phyloP scores from a whole-genome alignment of 2,888 invertebrate species.

The Lacanobia oleracea region DNA sequence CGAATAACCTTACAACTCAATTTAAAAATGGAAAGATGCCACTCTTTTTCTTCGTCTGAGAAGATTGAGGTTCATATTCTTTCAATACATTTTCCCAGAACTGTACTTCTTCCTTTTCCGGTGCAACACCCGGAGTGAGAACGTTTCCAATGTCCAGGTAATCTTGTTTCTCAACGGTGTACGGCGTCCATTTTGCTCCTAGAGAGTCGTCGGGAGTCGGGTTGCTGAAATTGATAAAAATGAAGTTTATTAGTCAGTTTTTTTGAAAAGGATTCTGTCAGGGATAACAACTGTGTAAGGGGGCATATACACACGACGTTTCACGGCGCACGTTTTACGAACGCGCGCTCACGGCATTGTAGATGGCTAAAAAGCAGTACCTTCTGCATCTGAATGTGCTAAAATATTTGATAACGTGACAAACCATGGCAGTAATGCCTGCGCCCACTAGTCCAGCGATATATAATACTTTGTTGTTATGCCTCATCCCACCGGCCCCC shows the following conservation, averaged over 20 bases:
- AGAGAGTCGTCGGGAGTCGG: constrained; percentile 69
- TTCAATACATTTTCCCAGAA: constrained; percentile 72
- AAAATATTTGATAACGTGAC: not conserved
- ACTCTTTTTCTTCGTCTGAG: not conserved
- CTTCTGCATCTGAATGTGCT: no score
- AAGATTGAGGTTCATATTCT: constrained; percentile 51
- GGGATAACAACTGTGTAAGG: not conserved
- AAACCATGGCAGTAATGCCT: no score
- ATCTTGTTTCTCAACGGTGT: constrained; percentile 62
- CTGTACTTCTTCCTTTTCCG: constrained; percentile 66
- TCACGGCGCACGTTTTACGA: no score
- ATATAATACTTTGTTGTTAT: no score
- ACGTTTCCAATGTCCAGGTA: constrained; percentile 72
- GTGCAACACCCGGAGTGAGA: constrained; percentile 55
- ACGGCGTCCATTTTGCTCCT: constrained; percentile 66
- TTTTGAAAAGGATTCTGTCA: not conserved
- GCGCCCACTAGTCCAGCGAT: no score
- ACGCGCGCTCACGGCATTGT: no score
- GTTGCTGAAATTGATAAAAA: constrained; percentile 61
- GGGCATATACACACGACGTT: no score
- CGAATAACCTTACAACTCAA: not conserved
- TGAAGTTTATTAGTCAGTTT: not conserved
- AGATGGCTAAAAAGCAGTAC: no score
- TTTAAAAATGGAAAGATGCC: constrained; percentile 1
- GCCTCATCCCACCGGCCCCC: no score